Evolutionary conservation across 2,888 invertebrate species (phyloP).

Genomic region (Cerceris rybyensis): DNA sequence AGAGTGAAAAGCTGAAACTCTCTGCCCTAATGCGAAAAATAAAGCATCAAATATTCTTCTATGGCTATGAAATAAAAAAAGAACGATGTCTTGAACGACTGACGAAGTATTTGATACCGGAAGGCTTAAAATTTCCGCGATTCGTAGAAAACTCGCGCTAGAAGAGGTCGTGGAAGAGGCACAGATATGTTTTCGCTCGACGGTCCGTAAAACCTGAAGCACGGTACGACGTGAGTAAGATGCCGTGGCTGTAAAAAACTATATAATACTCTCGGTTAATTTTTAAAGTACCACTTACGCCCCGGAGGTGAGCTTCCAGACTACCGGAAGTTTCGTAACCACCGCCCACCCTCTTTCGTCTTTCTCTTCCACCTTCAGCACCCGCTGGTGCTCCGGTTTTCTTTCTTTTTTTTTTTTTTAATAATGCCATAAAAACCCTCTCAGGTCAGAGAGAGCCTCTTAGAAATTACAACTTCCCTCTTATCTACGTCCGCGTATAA

Average conservation of each 20-base stretch:
- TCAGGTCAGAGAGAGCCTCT: constrained; percentile 52
- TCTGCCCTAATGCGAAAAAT: no score
- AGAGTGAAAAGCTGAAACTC: no score
- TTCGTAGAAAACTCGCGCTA: not conserved
- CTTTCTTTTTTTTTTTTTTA: constrained; percentile 44
- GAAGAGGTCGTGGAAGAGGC: not conserved
- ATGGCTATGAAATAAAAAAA: no score
- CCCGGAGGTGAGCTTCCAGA: constrained; percentile 46
- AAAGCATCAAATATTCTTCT: no score
- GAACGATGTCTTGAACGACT: no score
- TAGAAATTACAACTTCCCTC: constrained; percentile 59
- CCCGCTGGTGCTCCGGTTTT: not conserved
- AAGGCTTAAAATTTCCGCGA: constrained; percentile 1
- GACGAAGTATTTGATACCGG: no score
- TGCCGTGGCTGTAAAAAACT: constrained; percentile 56
- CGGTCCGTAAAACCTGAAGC: constrained; percentile 59
- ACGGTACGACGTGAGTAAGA: constrained; percentile 53
- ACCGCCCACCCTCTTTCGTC: constrained; percentile 29
- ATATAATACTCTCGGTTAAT: constrained; percentile 72
- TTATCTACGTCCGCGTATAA: constrained; percentile 46
- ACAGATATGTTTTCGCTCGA: constrained; percentile 55
- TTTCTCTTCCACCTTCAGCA: constrained; percentile 17
- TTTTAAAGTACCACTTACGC: constrained; percentile 69
- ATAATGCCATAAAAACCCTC: constrained; percentile 62
- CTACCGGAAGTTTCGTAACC: constrained; percentile 53